Percentiles rank a stretch among this genome's conserved stretches.
These are phyloP conservation scores for Alviniconcha marisindica DNA, from an alignment of 1,140 invertebrate genomes.

Conservation along the genomic window DNA sequence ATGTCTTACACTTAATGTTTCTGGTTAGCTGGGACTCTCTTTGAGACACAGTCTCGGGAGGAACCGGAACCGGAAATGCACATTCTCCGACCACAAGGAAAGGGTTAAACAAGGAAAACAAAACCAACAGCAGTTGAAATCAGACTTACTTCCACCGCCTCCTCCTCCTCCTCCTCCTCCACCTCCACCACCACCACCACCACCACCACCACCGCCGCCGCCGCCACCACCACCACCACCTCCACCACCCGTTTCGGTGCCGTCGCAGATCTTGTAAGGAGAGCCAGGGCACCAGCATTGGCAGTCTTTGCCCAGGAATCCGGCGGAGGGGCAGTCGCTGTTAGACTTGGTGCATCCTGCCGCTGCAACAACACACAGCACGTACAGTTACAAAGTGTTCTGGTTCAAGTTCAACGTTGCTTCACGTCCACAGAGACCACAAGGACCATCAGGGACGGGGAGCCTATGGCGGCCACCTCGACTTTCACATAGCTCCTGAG, in stretches of 20 bases:
- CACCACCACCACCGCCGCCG: conserved; percentile 26
- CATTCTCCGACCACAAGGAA: no score
- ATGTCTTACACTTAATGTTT: no score
- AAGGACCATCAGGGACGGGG: no score
- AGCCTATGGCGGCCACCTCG: no score
- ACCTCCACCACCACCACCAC: conserved; percentile 30
- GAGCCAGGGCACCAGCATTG: conserved; percentile 53
- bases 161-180: conserved; percentile 22
- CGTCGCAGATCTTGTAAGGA: conserved; percentile 43
- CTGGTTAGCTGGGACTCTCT: no score
- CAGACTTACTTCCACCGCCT: not conserved
- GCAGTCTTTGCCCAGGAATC: conserved; percentile 59
- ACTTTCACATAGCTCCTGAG: no score
- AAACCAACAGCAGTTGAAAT: not conserved
- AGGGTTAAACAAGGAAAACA: no score
- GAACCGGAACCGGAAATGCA: no score
- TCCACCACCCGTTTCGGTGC: not conserved
- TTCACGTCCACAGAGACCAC: no score
- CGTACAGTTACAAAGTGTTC: not conserved
- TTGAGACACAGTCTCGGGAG: no score
- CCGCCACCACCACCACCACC: conserved; percentile 22
- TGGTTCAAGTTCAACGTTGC: no score
- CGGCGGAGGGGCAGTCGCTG: conserved; percentile 51
- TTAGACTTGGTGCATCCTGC: conserved; percentile 30
- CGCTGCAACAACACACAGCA: conserved; percentile 5